phyloP scores from a whole-genome alignment of 2,888 invertebrate species.

The Pecten maximus region DNA sequence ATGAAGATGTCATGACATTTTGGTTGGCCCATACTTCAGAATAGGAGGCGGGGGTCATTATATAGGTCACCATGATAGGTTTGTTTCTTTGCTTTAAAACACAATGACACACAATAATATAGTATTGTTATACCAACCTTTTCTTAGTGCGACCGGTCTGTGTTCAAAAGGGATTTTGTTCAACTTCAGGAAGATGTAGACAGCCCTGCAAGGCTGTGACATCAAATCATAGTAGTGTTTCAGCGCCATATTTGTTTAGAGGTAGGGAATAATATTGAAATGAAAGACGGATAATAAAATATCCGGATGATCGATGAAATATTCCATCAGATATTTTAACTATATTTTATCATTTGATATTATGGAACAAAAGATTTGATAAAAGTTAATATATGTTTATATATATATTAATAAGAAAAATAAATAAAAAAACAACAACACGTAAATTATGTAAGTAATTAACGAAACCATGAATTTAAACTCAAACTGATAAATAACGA shows the following conservation, averaged over 20 bases:
- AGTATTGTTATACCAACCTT: constrained; percentile 83
- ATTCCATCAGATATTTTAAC: too few relatives aligned
- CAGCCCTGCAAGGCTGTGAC: constrained; percentile 89
- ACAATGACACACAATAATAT: background rate
- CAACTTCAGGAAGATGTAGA: constrained; percentile 87
- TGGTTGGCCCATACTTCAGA: background rate
- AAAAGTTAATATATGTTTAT: too few relatives aligned
- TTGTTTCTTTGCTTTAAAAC: background rate
- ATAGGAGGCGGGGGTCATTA: background rate
- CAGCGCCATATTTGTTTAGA: constrained; percentile 54
- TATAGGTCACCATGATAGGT: background rate
- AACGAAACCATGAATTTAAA: too few relatives aligned
- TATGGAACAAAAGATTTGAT: too few relatives aligned
- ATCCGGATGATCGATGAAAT: background rate
- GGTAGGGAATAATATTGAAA: background rate
- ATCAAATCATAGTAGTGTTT: constrained; percentile 87
- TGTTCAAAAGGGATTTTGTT: constrained; percentile 86
- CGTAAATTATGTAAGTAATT: too few relatives aligned
- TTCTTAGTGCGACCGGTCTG: constrained; percentile 85
- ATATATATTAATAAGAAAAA: too few relatives aligned
- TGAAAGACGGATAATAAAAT: background rate
- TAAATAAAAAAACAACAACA: too few relatives aligned
- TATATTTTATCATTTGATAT: too few relatives aligned
- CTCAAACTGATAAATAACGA: too few relatives aligned
- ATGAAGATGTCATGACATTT: too few relatives aligned